A percentile compares a stretch with the other conserved stretches of the same genome.
phyloP scores from a whole-genome alignment of 1,140 invertebrate species.

The Rhopalosiphum padi region DNA sequence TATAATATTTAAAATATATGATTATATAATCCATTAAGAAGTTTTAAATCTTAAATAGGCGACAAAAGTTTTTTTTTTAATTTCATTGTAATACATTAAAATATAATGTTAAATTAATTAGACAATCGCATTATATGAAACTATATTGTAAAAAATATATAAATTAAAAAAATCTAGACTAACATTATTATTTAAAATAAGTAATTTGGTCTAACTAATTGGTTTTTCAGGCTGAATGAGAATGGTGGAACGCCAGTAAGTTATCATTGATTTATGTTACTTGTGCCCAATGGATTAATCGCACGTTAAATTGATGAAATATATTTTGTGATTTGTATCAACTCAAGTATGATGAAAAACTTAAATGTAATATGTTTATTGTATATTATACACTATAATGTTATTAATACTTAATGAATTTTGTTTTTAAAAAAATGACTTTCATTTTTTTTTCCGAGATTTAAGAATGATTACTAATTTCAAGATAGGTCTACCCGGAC shows the following conservation, averaged over 20 bases:
- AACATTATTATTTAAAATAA: not conserved
- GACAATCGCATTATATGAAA: not conserved
- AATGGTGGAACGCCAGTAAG: not conserved
- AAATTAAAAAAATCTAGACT: not conserved
- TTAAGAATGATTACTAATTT: not conserved
- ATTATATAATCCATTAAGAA: no score
- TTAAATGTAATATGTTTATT: not conserved
- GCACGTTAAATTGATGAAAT: not conserved
- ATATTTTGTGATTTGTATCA: not conserved
- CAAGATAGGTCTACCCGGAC: not conserved
- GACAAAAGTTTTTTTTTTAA: no score
- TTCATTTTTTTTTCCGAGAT: not conserved
- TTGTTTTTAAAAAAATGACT: not conserved
- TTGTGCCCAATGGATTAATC: not conserved
- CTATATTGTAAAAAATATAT: not conserved
- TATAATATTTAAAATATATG: no score
- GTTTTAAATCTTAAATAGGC: no score
- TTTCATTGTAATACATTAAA: no score
- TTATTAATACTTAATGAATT: not conserved
- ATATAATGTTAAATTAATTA: not conserved
- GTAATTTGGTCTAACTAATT: not conserved
- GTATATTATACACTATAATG: not conserved
- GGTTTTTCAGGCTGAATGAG: not conserved
- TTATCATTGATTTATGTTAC: not conserved
- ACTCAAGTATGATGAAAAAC: not conserved